Evolutionary conservation across 2,113 vertebrate genomes (phyloP).

Genomic region (Acrocephalus arundinaceus): DNA sequence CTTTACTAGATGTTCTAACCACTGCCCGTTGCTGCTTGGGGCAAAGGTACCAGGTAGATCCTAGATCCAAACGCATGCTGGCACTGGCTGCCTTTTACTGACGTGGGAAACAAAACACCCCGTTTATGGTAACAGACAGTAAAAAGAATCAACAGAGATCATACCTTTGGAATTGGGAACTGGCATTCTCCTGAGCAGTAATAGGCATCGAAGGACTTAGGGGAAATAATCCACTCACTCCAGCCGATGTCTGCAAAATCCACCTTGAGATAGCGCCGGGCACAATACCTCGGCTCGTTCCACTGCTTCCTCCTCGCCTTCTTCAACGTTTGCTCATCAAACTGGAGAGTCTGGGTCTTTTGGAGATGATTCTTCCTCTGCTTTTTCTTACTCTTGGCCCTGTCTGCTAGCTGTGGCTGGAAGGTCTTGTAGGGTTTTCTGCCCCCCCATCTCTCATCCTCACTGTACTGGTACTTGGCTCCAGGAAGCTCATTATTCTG

Average conservation of each 20-base stretch:
- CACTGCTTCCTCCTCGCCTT: slow-evolving; percentile 93
- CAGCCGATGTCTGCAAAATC: slow-evolving; percentile 98
- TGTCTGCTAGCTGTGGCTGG: slow-evolving; percentile 78
- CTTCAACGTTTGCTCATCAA: slow-evolving; percentile 92
- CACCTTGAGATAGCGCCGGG: slow-evolving; percentile 92
- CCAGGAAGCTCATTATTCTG: slow-evolving; percentile 95
- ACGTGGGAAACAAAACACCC: background rate
- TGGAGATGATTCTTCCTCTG: slow-evolving; percentile 81
- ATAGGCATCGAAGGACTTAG: slow-evolving; percentile 94
- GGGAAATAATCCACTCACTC: slow-evolving; percentile 99
- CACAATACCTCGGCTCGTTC: slow-evolving; percentile 87
- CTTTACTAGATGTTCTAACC: slow-evolving; percentile 9
- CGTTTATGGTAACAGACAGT: background rate
- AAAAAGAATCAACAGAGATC: background rate
- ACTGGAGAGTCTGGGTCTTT: slow-evolving; percentile 88
- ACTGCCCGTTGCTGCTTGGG: background rate
- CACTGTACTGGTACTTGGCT: slow-evolving; percentile 81
- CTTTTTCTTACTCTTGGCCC: slow-evolving; percentile 83
- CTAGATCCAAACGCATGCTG: background rate
- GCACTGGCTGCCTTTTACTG: background rate
- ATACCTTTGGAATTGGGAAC: slow-evolving; percentile 98
- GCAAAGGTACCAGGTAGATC: background rate
- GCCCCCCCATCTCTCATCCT: slow-evolving; percentile 80
- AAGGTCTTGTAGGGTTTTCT: slow-evolving; percentile 80
- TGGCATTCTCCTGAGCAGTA: slow-evolving; percentile 96